Evolutionary conservation across 1,140 invertebrate genomes (phyloP).

Genomic region (Coelopa frigida): DNA sequence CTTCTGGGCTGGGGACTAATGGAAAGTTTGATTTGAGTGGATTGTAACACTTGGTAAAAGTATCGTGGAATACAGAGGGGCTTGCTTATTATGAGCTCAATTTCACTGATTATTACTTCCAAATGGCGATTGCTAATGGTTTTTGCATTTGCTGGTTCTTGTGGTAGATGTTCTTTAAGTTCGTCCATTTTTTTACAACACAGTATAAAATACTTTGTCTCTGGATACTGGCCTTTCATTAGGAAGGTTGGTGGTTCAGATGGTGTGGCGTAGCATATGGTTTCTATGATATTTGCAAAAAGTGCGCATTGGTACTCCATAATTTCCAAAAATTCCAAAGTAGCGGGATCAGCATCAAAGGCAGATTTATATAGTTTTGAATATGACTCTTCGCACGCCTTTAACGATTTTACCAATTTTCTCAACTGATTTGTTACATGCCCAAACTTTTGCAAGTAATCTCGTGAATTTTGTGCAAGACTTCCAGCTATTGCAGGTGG

Average conservation of each 20-base stretch:
- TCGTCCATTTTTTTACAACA: slow-evolving; percentile 33
- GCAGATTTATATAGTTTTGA: slow-evolving; percentile 80
- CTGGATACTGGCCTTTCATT: slow-evolving; percentile 34
- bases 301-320: slow-evolving; percentile 42
- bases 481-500: slow-evolving; percentile 85
- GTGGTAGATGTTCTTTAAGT: slow-evolving; percentile 33
- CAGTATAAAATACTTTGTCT: slow-evolving; percentile 34
- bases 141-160: slow-evolving; percentile 32
- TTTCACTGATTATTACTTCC: slow-evolving; percentile 37
- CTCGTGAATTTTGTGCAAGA: slow-evolving; percentile 67
- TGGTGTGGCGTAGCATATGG: slow-evolving; percentile 37
- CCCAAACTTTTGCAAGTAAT: slow-evolving; percentile 76
- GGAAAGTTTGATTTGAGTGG: slow-evolving; percentile 71
- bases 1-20: slow-evolving; percentile 75
- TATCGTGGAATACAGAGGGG: slow-evolving; percentile 58
- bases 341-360: slow-evolving; percentile 85
- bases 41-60: slow-evolving; percentile 83
- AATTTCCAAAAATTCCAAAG: slow-evolving; percentile 71
- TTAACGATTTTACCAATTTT: slow-evolving; percentile 59
- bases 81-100: slow-evolving; percentile 39
- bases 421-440: slow-evolving; percentile 68
- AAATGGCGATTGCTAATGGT: slow-evolving; percentile 38
- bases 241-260: slow-evolving; percentile 36
- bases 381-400: slow-evolving; percentile 67
- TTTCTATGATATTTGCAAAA: slow-evolving; percentile 40